Evolutionary conservation across 2,113 vertebrate species (phyloP).

Genomic region (Apodemus speciosus): DNA sequence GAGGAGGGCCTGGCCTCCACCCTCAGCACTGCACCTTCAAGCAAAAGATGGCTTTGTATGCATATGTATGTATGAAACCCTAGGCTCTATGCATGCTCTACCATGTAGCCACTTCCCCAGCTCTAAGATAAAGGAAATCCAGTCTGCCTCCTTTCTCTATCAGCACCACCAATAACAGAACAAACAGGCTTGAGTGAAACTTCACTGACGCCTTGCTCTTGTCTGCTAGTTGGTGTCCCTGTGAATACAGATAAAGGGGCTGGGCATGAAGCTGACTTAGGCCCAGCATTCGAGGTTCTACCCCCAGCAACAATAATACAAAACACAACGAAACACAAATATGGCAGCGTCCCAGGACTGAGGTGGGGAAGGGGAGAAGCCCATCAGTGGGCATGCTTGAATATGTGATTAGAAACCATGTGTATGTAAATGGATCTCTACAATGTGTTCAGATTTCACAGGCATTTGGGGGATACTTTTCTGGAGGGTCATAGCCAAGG

Average conservation of each 20-base stretch:
- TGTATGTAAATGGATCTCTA: neutral
- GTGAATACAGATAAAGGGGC: neutral
- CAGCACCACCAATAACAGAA: neutral
- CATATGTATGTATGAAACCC: too few relatives aligned
- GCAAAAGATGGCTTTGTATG: neutral
- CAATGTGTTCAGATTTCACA: neutral
- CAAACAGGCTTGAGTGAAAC: neutral
- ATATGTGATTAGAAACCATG: neutral
- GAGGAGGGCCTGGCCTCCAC: neutral
- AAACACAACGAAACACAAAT: neutral
- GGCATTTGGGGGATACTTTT: constrained; percentile 16
- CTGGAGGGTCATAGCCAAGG: neutral
- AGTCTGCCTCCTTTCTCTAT: neutral
- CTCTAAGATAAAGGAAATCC: neutral
- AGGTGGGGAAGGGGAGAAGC: neutral
- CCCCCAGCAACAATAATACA: neutral
- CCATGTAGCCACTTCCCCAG: neutral
- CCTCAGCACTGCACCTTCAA: neutral
- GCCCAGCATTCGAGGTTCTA: neutral
- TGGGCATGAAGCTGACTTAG: neutral
- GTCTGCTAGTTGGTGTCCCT: neutral
- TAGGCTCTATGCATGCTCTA: neutral
- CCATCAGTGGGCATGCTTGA: neutral
- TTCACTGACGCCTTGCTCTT: neutral
- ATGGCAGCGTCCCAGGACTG: neutral